phyloP scores from a whole-genome alignment of 2,797 vertebrate genomes.

The Kryptolebias ocellatus region DNA sequence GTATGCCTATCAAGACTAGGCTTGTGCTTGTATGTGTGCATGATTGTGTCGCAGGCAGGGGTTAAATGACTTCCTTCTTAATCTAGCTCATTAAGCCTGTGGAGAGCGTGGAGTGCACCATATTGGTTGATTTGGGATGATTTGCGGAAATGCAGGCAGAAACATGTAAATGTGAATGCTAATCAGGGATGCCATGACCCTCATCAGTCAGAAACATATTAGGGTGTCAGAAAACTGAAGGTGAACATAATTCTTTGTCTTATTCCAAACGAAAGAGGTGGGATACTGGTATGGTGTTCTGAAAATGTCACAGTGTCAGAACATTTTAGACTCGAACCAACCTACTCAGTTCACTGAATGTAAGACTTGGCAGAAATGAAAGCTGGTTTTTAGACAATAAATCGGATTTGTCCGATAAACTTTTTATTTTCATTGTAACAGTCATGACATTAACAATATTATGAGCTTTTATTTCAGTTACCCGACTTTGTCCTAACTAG shows the following conservation, averaged over 20 bases:
- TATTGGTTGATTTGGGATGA: slow-evolving; percentile 70
- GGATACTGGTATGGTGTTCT: slow-evolving; percentile 10
- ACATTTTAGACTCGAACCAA: slow-evolving; percentile 2
- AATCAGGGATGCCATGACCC: slow-evolving; percentile 63
- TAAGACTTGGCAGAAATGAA: background rate
- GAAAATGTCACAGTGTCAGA: slow-evolving; percentile 27
- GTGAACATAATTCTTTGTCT: slow-evolving; percentile 46
- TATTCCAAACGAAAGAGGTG: slow-evolving; percentile 11
- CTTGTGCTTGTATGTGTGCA: slow-evolving; percentile 14
- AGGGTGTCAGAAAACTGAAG: slow-evolving; percentile 48
- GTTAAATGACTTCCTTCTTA: slow-evolving; percentile 75
- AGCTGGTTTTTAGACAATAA: too few relatives aligned
- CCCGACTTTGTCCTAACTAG: background rate
- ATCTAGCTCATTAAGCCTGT: slow-evolving; percentile 72
- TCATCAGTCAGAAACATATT: slow-evolving; percentile 65
- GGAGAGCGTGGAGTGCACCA: slow-evolving; percentile 56
- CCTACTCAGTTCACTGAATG: slow-evolving; percentile 12
- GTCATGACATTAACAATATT: too few relatives aligned
- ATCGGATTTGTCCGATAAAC: too few relatives aligned
- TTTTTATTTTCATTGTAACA: too few relatives aligned
- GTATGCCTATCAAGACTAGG: slow-evolving; percentile 28
- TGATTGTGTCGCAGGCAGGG: slow-evolving; percentile 52
- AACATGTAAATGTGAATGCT: slow-evolving; percentile 55
- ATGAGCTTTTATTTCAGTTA: background rate
- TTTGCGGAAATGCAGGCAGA: slow-evolving; percentile 65